These are phyloP conservation scores for Artibeus jamaicensis DNA, from an alignment of 2,797 vertebrate species.

Conservation along the genomic window DNA sequence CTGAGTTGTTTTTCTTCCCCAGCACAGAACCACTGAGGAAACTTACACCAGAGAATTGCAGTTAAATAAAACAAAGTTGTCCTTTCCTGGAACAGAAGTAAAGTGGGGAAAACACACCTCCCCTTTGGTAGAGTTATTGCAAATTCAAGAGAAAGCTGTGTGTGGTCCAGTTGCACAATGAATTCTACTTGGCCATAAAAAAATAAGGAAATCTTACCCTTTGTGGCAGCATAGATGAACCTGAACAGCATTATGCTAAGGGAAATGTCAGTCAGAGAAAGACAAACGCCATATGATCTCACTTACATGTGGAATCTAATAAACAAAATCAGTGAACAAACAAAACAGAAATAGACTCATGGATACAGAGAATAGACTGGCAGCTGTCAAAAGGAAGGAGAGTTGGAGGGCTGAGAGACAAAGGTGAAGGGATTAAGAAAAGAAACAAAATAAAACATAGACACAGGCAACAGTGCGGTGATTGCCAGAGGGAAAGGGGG, in stretches of 20 bases:
- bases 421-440: not conserved
- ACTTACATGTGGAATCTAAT: not conserved
- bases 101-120: not conserved
- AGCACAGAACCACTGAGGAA: not conserved
- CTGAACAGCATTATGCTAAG: not conserved
- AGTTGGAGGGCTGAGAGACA: not conserved
- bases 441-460: not conserved
- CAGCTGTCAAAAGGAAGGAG: not conserved
- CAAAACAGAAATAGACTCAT: not conserved
- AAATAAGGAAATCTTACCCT: not conserved
- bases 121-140: not conserved
- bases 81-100: not conserved
- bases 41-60: not conserved
- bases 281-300: not conserved
- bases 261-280: not conserved
- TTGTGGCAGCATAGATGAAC: not conserved
- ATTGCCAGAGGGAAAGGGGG: not conserved
- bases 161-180: not conserved
- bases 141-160: constrained; percentile 26
- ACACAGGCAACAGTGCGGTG: not conserved
- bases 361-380: not conserved
- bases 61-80: not conserved
- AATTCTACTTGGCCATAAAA: not conserved
- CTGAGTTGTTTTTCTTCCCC: constrained; percentile 11
- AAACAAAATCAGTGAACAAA: not conserved